phyloP scores from a whole-genome alignment of 2,113 vertebrate genomes.

The Glareola pratincola region DNA sequence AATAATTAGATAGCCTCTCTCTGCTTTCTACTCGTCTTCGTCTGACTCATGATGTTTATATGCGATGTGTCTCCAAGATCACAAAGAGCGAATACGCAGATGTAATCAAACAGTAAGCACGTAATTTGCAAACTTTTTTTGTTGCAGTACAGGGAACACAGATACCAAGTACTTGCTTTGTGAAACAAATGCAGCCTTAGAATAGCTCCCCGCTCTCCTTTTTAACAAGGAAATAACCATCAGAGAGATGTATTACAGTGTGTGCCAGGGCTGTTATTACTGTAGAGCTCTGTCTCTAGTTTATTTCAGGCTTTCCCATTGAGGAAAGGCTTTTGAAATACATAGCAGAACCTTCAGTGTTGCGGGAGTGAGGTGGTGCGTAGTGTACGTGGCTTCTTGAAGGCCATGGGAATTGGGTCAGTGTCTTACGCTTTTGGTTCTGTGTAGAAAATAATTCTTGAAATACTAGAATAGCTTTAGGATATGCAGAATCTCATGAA shows the following conservation, averaged over 20 bases:
- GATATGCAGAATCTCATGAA: not conserved
- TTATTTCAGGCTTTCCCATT: not conserved
- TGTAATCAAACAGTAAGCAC: not conserved
- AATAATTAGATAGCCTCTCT: not conserved
- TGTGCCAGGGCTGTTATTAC: not conserved
- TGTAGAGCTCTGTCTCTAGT: not conserved
- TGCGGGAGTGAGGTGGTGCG: accelerated
- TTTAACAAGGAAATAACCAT: not conserved
- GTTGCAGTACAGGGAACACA: not conserved
- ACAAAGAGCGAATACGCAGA: accelerated
- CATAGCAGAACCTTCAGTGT: not conserved
- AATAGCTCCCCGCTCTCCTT: not conserved
- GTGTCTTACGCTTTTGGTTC: not conserved
- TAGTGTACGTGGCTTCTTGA: not conserved
- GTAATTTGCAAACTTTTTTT: not conserved
- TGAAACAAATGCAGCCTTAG: not conserved
- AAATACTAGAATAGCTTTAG: not conserved
- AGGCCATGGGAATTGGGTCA: not conserved
- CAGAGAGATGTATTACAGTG: not conserved
- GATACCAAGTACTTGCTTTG: not conserved
- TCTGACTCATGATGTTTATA: not conserved
- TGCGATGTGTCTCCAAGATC: not conserved
- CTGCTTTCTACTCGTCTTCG: not conserved
- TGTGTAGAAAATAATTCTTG: not conserved
- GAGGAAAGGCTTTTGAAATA: not conserved